Evolutionary conservation across 2,888 invertebrate genomes (phyloP), one percentile per base, ranked within the genome.

Genomic region (Zootermopsis nevadensis): DNA sequence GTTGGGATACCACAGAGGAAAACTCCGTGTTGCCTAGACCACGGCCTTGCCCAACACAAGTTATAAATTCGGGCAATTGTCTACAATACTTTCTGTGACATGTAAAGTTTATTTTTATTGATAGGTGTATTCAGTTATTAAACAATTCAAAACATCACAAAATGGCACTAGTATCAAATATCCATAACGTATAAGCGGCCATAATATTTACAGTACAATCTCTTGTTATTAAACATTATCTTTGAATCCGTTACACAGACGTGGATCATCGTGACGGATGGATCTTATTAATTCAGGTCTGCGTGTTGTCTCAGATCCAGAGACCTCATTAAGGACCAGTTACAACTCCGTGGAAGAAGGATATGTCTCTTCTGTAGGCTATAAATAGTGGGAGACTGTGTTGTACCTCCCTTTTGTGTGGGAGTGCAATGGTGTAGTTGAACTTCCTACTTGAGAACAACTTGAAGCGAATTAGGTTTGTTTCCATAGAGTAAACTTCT

Each of bases 251-350:
- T 12, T 48, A 1, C 15, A 2, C 42, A 2, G 7, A 48, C 8
- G 15, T 8, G 7, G 12, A 48, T 7, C 10, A 10, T 15, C 42
- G 42, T 48, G 15, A 48, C 12, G 15, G 30, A 77, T 31, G 53
- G 31, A 7, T n/a, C 55, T 77, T 77, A 30, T 77, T 77, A 77
- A 77, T 53, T 48, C 53, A 31, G 27, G 31, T 53, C 77, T 77
- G 31, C 31, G 55, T 31, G 77, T 12, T 31, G 48, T 22, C 55
- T 55, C 55, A 30, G 55, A 48, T 12, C 12, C 69, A 69, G n/a
- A 76, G 83, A 81, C 81, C 83, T 83, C 83, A 83, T 83, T 83
- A 83, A 48, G 76, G 83, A 81, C 74, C 72, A 83, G 67, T 12
- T 82, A 69, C 69, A 69, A 15, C 69, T 69, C 27, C 42, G 42